phyloP scores from a whole-genome alignment of 2,888 invertebrate genomes.

The Lutraria lutraria region DNA sequence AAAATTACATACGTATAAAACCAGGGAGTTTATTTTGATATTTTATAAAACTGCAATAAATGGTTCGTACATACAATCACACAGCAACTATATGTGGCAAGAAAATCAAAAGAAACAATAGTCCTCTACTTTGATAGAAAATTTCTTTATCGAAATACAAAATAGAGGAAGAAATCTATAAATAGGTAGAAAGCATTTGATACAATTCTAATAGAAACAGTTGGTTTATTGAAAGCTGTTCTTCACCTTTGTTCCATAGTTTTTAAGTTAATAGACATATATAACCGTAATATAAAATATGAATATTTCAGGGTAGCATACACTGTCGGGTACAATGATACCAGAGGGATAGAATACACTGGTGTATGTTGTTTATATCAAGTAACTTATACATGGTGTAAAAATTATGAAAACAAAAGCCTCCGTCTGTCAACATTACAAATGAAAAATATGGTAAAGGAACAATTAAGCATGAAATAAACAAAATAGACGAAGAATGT shows the following conservation, averaged over 20 bases:
- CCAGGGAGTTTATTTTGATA: neutral
- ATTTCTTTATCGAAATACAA: conserved; percentile 1
- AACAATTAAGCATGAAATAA: neutral
- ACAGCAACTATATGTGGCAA: neutral
- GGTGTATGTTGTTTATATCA: too few species aligned
- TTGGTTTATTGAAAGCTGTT: neutral
- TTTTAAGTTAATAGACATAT: too few species aligned
- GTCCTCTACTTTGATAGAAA: neutral
- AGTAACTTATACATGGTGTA: neutral
- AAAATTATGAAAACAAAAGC: neutral
- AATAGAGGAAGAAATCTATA: neutral
- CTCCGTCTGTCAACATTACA: neutral
- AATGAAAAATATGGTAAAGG: neutral
- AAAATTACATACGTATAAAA: neutral
- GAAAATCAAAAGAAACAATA: neutral
- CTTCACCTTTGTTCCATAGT: too few species aligned
- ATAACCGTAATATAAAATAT: too few species aligned
- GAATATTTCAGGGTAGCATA: too few species aligned
- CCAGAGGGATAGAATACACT: too few species aligned
- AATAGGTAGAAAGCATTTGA: neutral
- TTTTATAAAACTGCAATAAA: neutral
- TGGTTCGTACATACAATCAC: neutral
- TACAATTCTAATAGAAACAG: neutral
- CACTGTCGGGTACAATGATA: too few species aligned
- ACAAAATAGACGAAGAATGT: neutral